phyloP scores from a whole-genome alignment of 2,113 vertebrate species.

The Stigmatopora argus region DNA sequence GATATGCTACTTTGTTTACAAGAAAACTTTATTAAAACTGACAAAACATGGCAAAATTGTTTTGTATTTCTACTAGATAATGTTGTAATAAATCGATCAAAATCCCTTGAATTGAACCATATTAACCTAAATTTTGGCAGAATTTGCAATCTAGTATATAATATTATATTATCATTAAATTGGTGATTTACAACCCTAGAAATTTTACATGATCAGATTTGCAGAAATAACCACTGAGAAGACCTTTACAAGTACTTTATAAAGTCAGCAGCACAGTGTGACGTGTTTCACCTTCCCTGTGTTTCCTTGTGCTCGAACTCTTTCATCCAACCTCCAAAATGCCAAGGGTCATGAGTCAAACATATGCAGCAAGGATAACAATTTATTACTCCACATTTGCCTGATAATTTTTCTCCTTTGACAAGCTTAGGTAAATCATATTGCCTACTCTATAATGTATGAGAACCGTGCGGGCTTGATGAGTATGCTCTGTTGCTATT shows the following conservation, averaged over 20 bases:
- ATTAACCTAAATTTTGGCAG: too few relatives aligned
- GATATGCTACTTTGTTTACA: too few relatives aligned
- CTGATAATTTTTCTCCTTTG: constrained; percentile 90
- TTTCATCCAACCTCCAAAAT: constrained; percentile 80
- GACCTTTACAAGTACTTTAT: neutral
- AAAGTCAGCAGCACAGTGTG: neutral
- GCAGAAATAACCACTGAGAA: neutral
- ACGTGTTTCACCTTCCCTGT: constrained; percentile 38
- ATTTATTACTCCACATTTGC: constrained; percentile 89
- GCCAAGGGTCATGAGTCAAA: constrained; percentile 91
- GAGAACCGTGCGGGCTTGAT: constrained; percentile 69
- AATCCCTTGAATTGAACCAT: too few relatives aligned
- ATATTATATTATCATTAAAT: too few relatives aligned
- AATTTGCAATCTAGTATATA: too few relatives aligned
- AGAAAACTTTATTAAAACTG: too few relatives aligned
- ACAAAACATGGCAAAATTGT: too few relatives aligned
- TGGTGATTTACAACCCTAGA: too few relatives aligned
- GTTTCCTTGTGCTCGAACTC: constrained; percentile 74
- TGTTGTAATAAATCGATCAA: too few relatives aligned
- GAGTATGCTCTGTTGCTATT: constrained; percentile 71
- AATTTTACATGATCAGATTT: neutral
- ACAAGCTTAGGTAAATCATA: constrained; percentile 91
- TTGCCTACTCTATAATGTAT: constrained; percentile 83
- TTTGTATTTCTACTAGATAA: too few relatives aligned
- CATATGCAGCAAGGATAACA: constrained; percentile 84